Percentiles rank a stretch among this genome's conserved stretches.
phyloP scores from a whole-genome alignment of 2,888 invertebrate species.

The Dolomedes plantarius region DNA sequence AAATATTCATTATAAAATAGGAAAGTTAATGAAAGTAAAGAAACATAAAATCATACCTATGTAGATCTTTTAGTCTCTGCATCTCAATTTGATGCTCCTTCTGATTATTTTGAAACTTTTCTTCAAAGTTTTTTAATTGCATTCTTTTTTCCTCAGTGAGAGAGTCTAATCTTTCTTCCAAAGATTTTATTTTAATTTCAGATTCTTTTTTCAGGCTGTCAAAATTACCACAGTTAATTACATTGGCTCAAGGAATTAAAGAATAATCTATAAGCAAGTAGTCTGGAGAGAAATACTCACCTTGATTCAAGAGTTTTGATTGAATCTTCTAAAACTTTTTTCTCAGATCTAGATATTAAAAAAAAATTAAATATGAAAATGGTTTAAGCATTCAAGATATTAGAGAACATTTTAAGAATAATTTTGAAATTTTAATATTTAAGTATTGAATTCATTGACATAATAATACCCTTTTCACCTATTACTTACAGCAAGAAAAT shows the following conservation, averaged over 20 bases:
- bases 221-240: background rate
- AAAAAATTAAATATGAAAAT: too few species aligned
- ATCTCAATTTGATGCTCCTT: conserved; percentile 70
- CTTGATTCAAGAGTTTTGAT: conserved; percentile 36
- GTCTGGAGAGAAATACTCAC: conserved; percentile 23
- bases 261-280: background rate
- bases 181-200: conserved; percentile 13
- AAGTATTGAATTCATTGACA: too few species aligned
- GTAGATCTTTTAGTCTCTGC: conserved; percentile 70
- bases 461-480: too few species aligned
- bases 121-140: conserved; percentile 42
- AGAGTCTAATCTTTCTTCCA: conserved; percentile 19
- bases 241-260: too few species aligned
- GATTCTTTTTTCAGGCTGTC: conserved; percentile 48
- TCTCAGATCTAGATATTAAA: background rate
- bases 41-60: conserved; percentile 33
- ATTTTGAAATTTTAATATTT: too few species aligned
- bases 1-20: too few species aligned
- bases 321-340: conserved; percentile 27
- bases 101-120: conserved; percentile 56
- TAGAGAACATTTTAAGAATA: too few species aligned
- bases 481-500: too few species aligned
- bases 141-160: conserved; percentile 55
- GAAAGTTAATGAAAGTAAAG: too few species aligned
- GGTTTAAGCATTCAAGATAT: too few species aligned